phyloP scores from a whole-genome alignment of 1,140 invertebrate genomes.

The Heliothis virescens region DNA sequence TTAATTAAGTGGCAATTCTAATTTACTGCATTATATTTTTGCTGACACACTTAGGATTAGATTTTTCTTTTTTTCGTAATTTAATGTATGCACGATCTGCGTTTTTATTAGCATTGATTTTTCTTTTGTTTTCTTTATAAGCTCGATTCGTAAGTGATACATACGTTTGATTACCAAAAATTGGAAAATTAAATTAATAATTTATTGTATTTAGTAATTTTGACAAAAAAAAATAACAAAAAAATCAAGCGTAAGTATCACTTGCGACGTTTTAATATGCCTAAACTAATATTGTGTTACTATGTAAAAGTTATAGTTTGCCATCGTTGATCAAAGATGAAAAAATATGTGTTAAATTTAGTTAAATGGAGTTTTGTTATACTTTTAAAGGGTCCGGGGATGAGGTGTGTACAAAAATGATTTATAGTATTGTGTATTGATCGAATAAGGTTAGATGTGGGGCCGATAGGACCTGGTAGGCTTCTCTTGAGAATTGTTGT shows the following conservation, averaged over 20 bases:
- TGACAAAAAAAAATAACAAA: conserved; percentile 33
- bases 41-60: conserved; percentile 84
- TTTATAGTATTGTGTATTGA: conserved; percentile 84
- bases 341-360: conserved; percentile 82
- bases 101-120: conserved; percentile 81
- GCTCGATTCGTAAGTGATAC: conserved; percentile 69
- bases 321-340: conserved; percentile 83
- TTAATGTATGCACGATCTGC: conserved; percentile 85
- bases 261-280: conserved; percentile 69
- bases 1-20: conserved; percentile 85
- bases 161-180: conserved; percentile 64
- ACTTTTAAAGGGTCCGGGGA: conserved; percentile 71
- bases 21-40: conserved; percentile 85
- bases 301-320: conserved; percentile 84
- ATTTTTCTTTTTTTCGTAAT: conserved; percentile 82
- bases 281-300: conserved; percentile 82
- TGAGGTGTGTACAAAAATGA: conserved; percentile 82
- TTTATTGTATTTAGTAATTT: conserved; percentile 76
- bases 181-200: conserved; percentile 73
- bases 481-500: conserved; percentile 81
- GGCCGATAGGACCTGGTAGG: conserved; percentile 69
- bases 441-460: conserved; percentile 79
- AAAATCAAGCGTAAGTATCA: conserved; percentile 65
- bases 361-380: conserved; percentile 84
- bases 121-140: conserved; percentile 62